A percentile compares a stretch with the other conserved stretches of the same genome.
Evolutionary conservation across 1,140 invertebrate genomes (phyloP).

Genomic region (Oscheius sp.): DNA sequence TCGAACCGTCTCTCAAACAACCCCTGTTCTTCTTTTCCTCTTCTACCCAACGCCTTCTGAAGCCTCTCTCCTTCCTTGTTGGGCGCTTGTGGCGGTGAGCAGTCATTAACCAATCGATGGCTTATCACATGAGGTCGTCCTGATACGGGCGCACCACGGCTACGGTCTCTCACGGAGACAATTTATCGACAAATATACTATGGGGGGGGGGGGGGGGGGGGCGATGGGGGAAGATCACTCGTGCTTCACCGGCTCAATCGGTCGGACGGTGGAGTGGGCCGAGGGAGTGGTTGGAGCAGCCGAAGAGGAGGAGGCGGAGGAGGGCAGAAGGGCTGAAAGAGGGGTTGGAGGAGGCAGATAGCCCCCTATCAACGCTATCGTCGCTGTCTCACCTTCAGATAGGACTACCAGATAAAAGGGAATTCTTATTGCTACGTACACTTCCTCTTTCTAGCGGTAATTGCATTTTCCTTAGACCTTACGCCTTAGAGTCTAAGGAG

Average conservation of each 20-base stretch:
- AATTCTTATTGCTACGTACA: too few relatives aligned
- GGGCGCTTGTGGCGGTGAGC: background rate
- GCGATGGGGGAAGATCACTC: background rate
- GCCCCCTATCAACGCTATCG: too few relatives aligned
- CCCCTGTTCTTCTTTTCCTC: too few relatives aligned
- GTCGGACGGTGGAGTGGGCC: background rate
- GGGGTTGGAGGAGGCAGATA: background rate
- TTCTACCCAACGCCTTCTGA: too few relatives aligned
- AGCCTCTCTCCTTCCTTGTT: background rate
- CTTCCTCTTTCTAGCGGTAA: too few relatives aligned
- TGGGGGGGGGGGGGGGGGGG: background rate
- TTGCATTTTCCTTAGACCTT: too few relatives aligned
- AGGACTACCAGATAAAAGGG: too few relatives aligned
- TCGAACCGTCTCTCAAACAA: too few relatives aligned
- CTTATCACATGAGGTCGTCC: background rate
- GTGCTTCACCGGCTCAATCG: background rate
- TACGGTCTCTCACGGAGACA: background rate
- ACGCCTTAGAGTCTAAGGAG: too few relatives aligned
- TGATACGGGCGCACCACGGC: background rate
- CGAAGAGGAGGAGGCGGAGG: background rate
- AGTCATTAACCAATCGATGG: conserved; percentile 5
- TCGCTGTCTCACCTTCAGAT: too few relatives aligned
- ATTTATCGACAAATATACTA: background rate
- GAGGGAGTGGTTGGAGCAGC: background rate
- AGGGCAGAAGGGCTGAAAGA: background rate